A percentile compares a stretch with the other conserved stretches of the same genome.
These are phyloP conservation scores for Elmis aenea DNA, from an alignment of 2,888 invertebrate genomes.

Conservation along the genomic window DNA sequence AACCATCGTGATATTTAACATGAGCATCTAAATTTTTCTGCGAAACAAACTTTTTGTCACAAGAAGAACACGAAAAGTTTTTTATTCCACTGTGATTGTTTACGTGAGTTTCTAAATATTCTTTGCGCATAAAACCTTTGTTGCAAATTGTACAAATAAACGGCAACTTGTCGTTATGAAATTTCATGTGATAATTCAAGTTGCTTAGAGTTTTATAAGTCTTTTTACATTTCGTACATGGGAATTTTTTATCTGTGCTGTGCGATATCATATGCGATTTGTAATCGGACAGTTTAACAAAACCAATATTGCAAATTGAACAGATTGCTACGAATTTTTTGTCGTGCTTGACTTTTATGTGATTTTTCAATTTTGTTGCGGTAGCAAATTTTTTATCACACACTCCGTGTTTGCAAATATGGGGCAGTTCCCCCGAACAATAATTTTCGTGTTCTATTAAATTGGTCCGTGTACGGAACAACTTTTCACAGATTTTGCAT, in stretches of 20 bases:
- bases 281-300: conserved; percentile 42
- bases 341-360: conserved; percentile 41
- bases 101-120: conserved; percentile 42
- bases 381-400: conserved; percentile 43
- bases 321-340: conserved; percentile 44
- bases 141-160: conserved; percentile 37
- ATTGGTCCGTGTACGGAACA: conserved; percentile 38
- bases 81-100: conserved; percentile 41
- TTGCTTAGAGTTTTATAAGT: conserved; percentile 43
- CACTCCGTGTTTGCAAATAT: conserved; percentile 31
- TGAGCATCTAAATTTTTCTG: conserved; percentile 44
- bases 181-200: conserved; percentile 44
- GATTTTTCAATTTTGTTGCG: conserved; percentile 40
- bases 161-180: conserved; percentile 37
- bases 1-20: conserved; percentile 41
- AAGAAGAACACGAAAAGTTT: conserved; percentile 37
- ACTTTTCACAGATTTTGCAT: conserved; percentile 38
- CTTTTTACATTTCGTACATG: conserved; percentile 40
- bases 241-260: conserved; percentile 41
- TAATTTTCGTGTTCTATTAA: conserved; percentile 40
- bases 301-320: conserved; percentile 43
- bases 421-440: conserved; percentile 39
- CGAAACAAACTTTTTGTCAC: conserved; percentile 40
- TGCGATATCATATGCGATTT: conserved; percentile 44
- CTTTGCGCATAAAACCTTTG: conserved; percentile 44